Percentiles rank a stretch among this genome's conserved stretches.
Conservation (phyloP, 1,140 invertebrate species). For the Pemphigus obesinymphae region DNA sequence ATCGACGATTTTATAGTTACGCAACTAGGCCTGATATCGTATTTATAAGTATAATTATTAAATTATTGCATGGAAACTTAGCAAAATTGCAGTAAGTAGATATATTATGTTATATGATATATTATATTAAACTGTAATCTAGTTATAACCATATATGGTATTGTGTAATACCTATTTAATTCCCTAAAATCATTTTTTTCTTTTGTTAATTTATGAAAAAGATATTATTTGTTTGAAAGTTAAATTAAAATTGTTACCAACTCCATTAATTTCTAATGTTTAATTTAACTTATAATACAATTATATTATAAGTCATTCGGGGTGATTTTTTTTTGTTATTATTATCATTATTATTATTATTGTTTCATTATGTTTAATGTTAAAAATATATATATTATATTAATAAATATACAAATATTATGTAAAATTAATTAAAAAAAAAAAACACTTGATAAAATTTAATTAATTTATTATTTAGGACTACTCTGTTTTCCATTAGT, state of each 20-base stretch:
- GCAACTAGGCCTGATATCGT: not conserved
- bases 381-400: conserved; percentile 31
- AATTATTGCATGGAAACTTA: not conserved
- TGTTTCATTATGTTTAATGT: conserved; percentile 15
- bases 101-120: too few species aligned
- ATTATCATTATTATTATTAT: conserved; percentile 11
- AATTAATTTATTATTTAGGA: conserved; percentile 11
- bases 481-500: conserved; percentile 28
- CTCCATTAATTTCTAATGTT: not conserved
- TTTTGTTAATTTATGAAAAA: not conserved
- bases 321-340: not conserved
- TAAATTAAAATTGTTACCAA: not conserved
- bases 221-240: not conserved
- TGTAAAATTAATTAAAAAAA: not conserved
- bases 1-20: not conserved
- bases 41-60: conserved; percentile 7
- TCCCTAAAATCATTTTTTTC: not conserved
- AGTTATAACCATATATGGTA: not conserved
- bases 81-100: conserved; percentile 12
- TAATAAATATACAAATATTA: not conserved
- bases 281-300: not conserved
- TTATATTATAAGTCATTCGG: not conserved
- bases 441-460: not conserved
- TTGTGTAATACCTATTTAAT: not conserved
- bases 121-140: not conserved